Conservation (phyloP, 2,797 vertebrate genomes). For the Numenius phaeopus region DNA sequence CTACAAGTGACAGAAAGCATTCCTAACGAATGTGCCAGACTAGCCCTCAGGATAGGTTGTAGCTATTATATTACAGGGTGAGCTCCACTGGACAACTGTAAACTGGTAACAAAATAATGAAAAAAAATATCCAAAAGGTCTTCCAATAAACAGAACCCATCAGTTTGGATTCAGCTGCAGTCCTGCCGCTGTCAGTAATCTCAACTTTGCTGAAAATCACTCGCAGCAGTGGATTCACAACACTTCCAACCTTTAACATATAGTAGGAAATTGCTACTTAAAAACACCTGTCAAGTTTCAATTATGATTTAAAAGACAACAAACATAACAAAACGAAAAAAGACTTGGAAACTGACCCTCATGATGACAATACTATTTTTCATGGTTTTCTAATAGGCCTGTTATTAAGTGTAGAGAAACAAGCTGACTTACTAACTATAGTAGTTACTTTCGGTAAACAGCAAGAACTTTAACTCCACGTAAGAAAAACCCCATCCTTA, state of each 20-base stretch:
- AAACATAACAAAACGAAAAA: neutral
- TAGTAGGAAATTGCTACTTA: neutral
- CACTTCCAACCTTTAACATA: neutral
- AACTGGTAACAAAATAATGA: neutral
- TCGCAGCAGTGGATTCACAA: neutral
- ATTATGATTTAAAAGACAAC: neutral
- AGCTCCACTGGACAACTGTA: neutral
- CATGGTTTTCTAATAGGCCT: neutral
- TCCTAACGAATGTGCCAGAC: neutral
- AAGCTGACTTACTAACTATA: neutral
- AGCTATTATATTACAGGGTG: neutral
- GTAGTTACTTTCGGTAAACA: neutral
- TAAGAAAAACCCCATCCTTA: neutral
- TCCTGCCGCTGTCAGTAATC: neutral
- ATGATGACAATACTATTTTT: neutral
- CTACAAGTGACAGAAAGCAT: neutral
- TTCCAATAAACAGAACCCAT: neutral
- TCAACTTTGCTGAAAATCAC: neutral
- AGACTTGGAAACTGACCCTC: neutral
- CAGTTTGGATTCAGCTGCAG: neutral
- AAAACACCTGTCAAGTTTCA: neutral
- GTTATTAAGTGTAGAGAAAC: neutral
- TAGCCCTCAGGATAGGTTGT: neutral
- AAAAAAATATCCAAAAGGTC: neutral
- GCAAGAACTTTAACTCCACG: neutral